Evolutionary conservation across 2,888 invertebrate species (phyloP), one percentile per base, ranked within the genome.

Genomic region (Eupithecia centaureata): DNA sequence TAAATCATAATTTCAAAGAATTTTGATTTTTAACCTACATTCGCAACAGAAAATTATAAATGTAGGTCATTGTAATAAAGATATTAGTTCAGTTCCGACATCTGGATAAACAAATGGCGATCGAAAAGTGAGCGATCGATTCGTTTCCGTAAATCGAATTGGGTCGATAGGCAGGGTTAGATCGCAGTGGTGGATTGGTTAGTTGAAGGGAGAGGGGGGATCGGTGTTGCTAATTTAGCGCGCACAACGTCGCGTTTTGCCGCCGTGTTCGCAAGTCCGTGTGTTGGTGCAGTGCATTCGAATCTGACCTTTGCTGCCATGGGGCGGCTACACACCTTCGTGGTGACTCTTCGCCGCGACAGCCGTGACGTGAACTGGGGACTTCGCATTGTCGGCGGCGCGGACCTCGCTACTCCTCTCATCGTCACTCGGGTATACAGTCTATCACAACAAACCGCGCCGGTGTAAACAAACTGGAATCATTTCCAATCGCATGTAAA

Each of bases 381-480:
- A 70, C 96, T 98, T 81, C 95, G 97, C 80, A 94, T 98, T 78
- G 96, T 97, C 76, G 98, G 98, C 79, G 97, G 97, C 79, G 95
- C 96, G 76, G 97, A 98, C 94, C 95, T 97, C 82, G 96, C 96
- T 84, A 96, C 97, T 62, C 97, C 98, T 72, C 95, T 98, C 86
- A 96, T 97, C 88, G 96, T 98, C 87, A 97, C 97, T 76, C 96
- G 96, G 95, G 98, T 98, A n/a, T n/a, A 95, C 85, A 56, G 30
- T 63, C 61, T 22, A 63, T 62, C 66, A 68, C 63, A 63, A 70
- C 68, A 71, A 73, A 69, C 57, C 59, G 61, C 63, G 80, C 83
- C 88, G 86, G 83, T 87, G 86, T 90, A 91, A 91, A 91, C 91
- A 91, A 86, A 84, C 81, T 80, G 77, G 79, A 79, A 74, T 75